These are phyloP conservation scores for Premnoplex brunnescens DNA, from an alignment of 2,797 vertebrate genomes.

Conservation along the genomic window DNA sequence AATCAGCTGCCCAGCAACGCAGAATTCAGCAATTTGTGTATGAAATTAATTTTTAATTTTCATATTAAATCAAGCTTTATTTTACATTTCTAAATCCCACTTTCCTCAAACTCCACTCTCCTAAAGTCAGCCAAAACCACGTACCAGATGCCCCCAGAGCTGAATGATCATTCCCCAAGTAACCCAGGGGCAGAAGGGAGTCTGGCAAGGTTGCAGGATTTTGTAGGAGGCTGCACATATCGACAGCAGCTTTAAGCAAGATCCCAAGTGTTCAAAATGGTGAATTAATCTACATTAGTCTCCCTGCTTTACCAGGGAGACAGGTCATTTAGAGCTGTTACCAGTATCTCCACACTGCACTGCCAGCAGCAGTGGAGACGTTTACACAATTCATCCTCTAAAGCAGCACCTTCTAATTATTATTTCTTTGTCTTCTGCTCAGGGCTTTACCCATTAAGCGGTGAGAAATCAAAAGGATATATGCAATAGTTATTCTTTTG, in stretches of 20 bases:
- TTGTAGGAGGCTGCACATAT: background rate
- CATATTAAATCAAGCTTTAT: background rate
- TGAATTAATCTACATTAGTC: conserved; percentile 9
- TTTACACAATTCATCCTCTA: background rate
- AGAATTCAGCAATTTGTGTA: background rate
- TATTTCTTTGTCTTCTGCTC: conserved; percentile 27
- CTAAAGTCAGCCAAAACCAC: background rate
- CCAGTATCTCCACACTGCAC: background rate
- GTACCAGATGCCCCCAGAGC: accelerated
- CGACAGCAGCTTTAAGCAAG: background rate
- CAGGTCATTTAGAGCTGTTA: conserved; percentile 5
- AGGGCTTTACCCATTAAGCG: background rate
- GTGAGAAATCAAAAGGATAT: background rate
- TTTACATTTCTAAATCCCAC: background rate
- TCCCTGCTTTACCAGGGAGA: background rate
- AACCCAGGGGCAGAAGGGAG: background rate
- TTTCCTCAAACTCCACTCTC: background rate
- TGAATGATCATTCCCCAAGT: background rate
- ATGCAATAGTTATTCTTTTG: background rate
- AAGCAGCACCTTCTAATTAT: background rate
- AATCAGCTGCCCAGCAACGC: background rate
- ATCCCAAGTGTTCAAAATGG: background rate
- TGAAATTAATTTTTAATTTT: background rate
- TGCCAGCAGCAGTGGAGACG: background rate
- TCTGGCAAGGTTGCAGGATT: background rate